phyloP scores from a whole-genome alignment of 1,140 invertebrate species.

The Hypothenemus hampei region DNA sequence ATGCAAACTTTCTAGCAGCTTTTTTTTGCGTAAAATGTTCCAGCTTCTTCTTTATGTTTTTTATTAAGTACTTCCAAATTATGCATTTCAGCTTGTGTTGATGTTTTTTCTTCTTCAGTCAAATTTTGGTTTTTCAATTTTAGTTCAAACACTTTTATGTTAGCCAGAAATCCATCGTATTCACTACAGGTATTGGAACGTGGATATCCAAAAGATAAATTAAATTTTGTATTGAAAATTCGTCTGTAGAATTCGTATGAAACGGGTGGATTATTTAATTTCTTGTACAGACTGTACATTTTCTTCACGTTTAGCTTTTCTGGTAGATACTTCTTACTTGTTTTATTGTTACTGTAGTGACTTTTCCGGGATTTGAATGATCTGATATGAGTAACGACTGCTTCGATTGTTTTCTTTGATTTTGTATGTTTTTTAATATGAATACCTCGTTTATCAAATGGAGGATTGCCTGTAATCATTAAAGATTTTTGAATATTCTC shows the following conservation, averaged over 20 bases:
- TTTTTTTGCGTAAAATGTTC: constrained; percentile 31
- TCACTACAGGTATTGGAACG: constrained; percentile 1
- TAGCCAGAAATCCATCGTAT: not conserved
- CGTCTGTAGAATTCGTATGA: constrained; percentile 14
- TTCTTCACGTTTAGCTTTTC: constrained; percentile 14
- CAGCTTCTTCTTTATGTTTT: constrained; percentile 14
- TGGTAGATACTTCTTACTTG: constrained; percentile 7
- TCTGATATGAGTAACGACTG: not conserved
- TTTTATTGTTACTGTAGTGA: constrained; percentile 14
- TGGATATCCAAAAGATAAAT: constrained; percentile 7
- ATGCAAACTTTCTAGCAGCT: constrained; percentile 9
- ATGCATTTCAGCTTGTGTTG: not conserved
- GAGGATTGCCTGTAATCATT: no score
- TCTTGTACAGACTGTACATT: constrained; percentile 11
- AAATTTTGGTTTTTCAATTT: not conserved
- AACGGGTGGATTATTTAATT: constrained; percentile 2
- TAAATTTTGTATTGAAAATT: constrained; percentile 25
- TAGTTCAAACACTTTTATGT: not conserved
- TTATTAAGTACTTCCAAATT: constrained; percentile 8
- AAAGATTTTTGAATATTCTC: no score
- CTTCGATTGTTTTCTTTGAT: not conserved
- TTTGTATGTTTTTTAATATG: not conserved
- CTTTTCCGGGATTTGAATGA: constrained; percentile 3
- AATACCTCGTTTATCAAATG: not conserved
- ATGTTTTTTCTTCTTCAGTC: no score